These are phyloP conservation scores for Tyria jacobaeae DNA, from an alignment of 2,888 invertebrate species.

Conservation along the genomic window DNA sequence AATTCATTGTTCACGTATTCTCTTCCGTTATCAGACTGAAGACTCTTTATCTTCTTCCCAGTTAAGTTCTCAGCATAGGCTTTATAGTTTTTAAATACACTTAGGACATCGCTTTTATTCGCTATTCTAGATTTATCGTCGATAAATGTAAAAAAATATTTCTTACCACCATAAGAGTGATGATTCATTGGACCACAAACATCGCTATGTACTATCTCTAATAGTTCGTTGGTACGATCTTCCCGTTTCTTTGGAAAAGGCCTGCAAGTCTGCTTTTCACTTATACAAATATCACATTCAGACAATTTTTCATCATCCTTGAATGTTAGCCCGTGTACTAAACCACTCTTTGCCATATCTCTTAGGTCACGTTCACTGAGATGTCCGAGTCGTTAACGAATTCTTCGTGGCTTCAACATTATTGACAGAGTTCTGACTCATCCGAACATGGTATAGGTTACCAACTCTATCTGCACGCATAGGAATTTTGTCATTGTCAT, in stretches of 20 bases:
- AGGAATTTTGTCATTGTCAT: neutral
- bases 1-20: conserved; percentile 12
- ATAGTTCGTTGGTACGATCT: neutral
- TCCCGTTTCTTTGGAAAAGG: neutral
- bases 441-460: conserved; percentile 1
- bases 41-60: neutral
- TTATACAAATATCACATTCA: conserved; percentile 2
- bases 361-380: neutral
- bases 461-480: conserved; percentile 1
- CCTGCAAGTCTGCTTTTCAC: neutral
- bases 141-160: conserved; percentile 33
- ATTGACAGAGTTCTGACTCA: too few relatives aligned
- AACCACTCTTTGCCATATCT: neutral
- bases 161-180: conserved; percentile 18
- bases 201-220: neutral
- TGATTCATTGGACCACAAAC: conserved; percentile 12
- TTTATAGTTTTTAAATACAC: conserved; percentile 10
- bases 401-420: neutral
- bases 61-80: neutral
- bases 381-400: neutral
- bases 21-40: conserved; percentile 11
- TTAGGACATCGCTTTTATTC: conserved; percentile 14
- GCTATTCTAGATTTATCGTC: conserved; percentile 26
- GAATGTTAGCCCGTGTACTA: conserved; percentile 6
- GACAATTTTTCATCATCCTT: conserved; percentile 3